Base-by-base conservation (phyloP, 2,797 vertebrate species). In the Calcarius lapponicus region DNA sequence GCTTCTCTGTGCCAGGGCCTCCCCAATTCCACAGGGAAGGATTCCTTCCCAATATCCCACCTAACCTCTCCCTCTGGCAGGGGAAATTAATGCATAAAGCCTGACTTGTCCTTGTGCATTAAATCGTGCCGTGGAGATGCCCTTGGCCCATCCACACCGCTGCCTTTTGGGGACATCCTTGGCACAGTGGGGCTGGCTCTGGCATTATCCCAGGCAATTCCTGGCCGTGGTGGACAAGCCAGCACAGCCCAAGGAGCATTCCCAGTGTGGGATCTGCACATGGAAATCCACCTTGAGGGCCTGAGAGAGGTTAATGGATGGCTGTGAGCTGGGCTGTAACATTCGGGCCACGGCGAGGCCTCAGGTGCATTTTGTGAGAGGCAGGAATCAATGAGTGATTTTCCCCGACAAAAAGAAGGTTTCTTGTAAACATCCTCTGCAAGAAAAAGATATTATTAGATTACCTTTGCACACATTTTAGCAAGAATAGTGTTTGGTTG, bases 81-180 rank as follows among this genome's bases (percentile, higher is more conserved):
- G 20, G 58, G 24, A 10, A 83, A 34, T 71, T 1, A 24, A 13
- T 24, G 67, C 56, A 13, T 19, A 17, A 81, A 82, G 18, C 53
- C 69, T 66, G 65, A 16, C 43, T 21, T 51, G 0, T 51, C 31
- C 10, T 16, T 13, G 6, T 11, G 36, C 28, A 10, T 45, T 57
- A 28, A 64, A 53, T 40, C 1, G 1, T 47, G 29, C 32, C 0
- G 0, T 2, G 8, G 51, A 50, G 72, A 31, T 50, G 29, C 47
- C 70, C 88, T 75, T 62, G 5, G 3, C 57, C 51, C 29, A 7
- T 20, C 86, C 48, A 4, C 10, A 0, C 43, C 1, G 8, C 4
- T 66, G 64, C 64, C 64, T 85, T 42, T 13, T 60, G 83, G n/a
- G 32, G 42, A 29, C 1, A 0, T 40, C 80, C 76, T 45, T 74